Evolutionary conservation across 1,140 invertebrate genomes (phyloP), one percentile per base, ranked within the genome.

Genomic region (Eulimnadia texana): DNA sequence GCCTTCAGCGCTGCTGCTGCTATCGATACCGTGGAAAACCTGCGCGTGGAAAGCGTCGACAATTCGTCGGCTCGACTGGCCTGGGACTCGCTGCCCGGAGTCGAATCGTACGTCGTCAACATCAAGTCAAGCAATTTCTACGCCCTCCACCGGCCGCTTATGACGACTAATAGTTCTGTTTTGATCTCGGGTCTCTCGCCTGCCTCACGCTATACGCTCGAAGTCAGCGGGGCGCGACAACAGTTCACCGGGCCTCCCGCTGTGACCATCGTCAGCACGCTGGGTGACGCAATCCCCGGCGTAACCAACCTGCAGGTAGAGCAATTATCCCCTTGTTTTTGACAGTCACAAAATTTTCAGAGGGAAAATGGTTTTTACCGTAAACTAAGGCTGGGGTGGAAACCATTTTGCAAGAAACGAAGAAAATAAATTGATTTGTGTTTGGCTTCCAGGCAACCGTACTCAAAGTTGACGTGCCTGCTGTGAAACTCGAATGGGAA

Each of bases 401-500:
- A 42, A 42, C 33, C 33, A 42, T 42, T 42, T 9, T 6, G 33
- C 6, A 6, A 16, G 33, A 16, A 42, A 42, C 6, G 16, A 9
- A 9, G 33, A 73, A 77, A 10, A 76, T 76, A 72, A 42, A 42
- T 42, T 6, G 6, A 9, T 16, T 42, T 42, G 6, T 42, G 33
- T 42, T 42, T 42, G 55, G 10, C 11, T 20, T 58, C 0, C 27
- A 19, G 19, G 60, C 60, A 19, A 61, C 6, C 20, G 62, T 82
- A 3, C 62, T 78, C 0, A 82, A 82, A 65, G 75, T 76, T 3
- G 73, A 77, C 42, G 77, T 78, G 1, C 83, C 80, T 0, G 77
- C 79, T 0, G 82, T 86, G 0, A 80, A 81, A 66, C 66, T 88
- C 13, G 73, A 66, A 13, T 88, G 86, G 85, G 72, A 78, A 19